Base-by-base conservation (phyloP, 2,113 vertebrate genomes). In the Nestor notabilis region DNA sequence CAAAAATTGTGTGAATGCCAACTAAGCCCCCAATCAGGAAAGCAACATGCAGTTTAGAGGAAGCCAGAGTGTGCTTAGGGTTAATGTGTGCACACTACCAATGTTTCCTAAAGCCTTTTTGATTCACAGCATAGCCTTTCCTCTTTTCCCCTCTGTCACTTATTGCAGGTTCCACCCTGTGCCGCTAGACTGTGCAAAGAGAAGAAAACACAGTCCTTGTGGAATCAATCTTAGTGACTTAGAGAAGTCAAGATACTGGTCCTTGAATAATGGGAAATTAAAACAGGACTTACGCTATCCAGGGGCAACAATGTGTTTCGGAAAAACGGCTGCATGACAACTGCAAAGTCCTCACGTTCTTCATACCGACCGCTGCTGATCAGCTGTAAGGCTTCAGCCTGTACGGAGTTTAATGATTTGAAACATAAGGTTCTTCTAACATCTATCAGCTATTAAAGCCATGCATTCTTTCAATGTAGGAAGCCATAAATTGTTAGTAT, bases 321-420 rank as follows among this genome's bases (percentile, higher is more conserved):
- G 92, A 99, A 98, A 95, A 99, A 99, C 0, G 99, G 99, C 93
- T 99, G 99, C 37, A 97, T 58, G 3, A 99, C 99, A 39, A 98
- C 97, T 0, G 98, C 87, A 17, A 99, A 99, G 97, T 99, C 99
- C 27, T 99, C 97, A 6, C 98, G 93, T 80, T 96, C 69, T 4
- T 97, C 95, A 4, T 99, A 99, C 29, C 89, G 97, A 12, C 96
- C 90, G 3, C 97, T 91, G 43, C 78, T 95, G 76, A 98, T 89
- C 91, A 99, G 47, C 39, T 52, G 81, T 24, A 68, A 69, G 58
- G 92, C 35, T 85, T 47, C 93, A 11, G 78, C 94, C 98, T 98
- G 74, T 5, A 11, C 1, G 12, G 13, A 17, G 64, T 55, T 60
- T 11, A 25, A 44, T 9, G 24, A 27, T 75, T n/a, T 10, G 58